Evolutionary conservation across 2,888 invertebrate species (phyloP).

Genomic region (Cephus runcator): DNA sequence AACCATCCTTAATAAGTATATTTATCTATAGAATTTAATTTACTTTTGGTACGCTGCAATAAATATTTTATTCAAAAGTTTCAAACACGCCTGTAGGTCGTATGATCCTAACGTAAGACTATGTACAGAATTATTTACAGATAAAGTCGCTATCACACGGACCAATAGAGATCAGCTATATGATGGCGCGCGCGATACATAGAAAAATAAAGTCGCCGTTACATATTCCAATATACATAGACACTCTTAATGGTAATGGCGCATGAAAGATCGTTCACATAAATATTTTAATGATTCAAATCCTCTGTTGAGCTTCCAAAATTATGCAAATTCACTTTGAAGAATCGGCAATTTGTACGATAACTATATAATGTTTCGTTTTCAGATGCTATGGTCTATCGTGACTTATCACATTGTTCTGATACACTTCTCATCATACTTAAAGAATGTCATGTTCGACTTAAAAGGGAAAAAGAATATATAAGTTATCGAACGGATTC

Average conservation of each 20-base stretch:
- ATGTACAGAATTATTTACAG: slow-evolving; percentile 55
- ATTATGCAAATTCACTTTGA: not conserved
- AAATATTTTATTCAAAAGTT: slow-evolving; percentile 45
- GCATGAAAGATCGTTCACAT: not conserved
- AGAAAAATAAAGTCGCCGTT: slow-evolving; percentile 42
- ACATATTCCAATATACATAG: not conserved
- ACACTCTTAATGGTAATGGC: not conserved
- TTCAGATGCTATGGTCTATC: not conserved
- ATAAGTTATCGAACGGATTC: not conserved
- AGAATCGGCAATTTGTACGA: not conserved
- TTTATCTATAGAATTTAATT: not conserved
- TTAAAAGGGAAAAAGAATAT: not conserved
- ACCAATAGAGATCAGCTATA: not conserved
- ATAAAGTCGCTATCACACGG: slow-evolving; percentile 29
- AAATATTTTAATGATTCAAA: not conserved
- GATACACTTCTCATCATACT: not conserved
- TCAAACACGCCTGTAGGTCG: slow-evolving; percentile 41
- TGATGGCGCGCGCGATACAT: slow-evolving; percentile 24
- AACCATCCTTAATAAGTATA: not conserved
- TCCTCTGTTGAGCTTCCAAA: not conserved
- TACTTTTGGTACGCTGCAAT: slow-evolving; percentile 27
- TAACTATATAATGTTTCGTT: not conserved
- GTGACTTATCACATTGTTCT: not conserved
- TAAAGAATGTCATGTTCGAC: not conserved
- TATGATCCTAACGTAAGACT: slow-evolving; percentile 38